Conservation (phyloP, 2,888 invertebrate species). For the Polyploca ridens region DNA sequence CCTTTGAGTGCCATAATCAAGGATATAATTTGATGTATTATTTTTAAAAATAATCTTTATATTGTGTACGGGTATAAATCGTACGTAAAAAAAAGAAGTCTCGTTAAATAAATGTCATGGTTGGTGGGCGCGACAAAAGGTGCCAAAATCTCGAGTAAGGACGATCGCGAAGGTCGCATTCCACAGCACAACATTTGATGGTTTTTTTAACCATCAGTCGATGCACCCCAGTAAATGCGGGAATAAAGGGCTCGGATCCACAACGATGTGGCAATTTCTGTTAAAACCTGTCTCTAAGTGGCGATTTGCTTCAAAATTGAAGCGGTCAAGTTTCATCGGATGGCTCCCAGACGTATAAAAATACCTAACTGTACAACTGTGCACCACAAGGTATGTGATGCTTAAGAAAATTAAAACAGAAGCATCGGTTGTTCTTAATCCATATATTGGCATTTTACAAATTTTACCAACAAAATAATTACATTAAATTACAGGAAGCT, state of each 20-base stretch:
- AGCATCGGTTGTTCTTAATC: too few species aligned
- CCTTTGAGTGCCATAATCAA: constrained; percentile 2
- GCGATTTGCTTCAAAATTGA: constrained; percentile 16
- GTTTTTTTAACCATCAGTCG: constrained; percentile 50
- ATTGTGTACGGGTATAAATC: constrained; percentile 19
- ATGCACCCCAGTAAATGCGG: constrained; percentile 49
- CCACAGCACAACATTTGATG: constrained; percentile 42
- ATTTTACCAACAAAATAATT: neutral
- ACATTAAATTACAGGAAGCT: too few species aligned
- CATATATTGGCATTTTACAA: too few species aligned
- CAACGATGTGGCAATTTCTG: constrained; percentile 22
- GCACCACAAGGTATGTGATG: neutral
- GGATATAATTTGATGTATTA: constrained; percentile 5
- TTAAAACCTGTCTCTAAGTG: constrained; percentile 26
- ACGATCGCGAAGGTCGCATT: constrained; percentile 69
- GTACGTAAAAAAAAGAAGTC: constrained; percentile 45
- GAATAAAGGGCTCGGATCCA: constrained; percentile 33
- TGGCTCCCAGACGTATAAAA: neutral
- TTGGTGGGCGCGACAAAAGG: constrained; percentile 54
- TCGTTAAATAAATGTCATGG: constrained; percentile 61
- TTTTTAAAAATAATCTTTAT: constrained; percentile 5
- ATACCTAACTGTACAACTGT: constrained; percentile 2
- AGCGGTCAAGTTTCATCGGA: neutral
- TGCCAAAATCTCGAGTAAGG: constrained; percentile 72
- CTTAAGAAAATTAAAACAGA: too few species aligned